These are phyloP conservation scores for Papilio machaon DNA, from an alignment of 1,140 invertebrate genomes.

Conservation along the genomic window DNA sequence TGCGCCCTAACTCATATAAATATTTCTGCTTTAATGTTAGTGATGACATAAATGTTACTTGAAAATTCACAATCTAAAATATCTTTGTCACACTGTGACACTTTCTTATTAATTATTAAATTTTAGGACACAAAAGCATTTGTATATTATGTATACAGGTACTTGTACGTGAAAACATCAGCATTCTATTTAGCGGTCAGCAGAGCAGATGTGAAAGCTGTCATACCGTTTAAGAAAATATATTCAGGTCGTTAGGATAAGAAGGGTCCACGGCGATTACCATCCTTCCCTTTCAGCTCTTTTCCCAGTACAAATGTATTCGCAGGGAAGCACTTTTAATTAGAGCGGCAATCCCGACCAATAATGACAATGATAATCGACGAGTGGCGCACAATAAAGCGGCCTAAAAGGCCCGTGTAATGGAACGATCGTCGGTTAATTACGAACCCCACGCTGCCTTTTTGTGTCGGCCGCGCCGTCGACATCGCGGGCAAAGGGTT, in stretches of 20 bases:
- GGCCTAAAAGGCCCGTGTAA: constrained; percentile 34
- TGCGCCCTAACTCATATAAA: constrained; percentile 9
- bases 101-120: background rate
- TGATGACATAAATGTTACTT: background rate
- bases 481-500: background rate
- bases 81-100: background rate
- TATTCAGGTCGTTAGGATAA: constrained; percentile 19
- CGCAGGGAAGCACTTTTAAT: constrained; percentile 18
- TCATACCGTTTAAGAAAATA: constrained; percentile 21
- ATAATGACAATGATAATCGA: constrained; percentile 36
- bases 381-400: constrained; percentile 28
- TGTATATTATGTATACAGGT: too few relatives aligned
- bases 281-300: background rate
- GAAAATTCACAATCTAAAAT: background rate
- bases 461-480: background rate
- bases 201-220: constrained; percentile 3
- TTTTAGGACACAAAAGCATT: background rate
- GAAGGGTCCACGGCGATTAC: background rate
- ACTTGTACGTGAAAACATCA: background rate
- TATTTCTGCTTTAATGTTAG: background rate
- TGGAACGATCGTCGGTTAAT: constrained; percentile 32
- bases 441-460: constrained; percentile 23
- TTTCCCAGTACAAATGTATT: constrained; percentile 23
- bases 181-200: background rate
- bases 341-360: constrained; percentile 18